Conservation (phyloP, 2,797 vertebrate genomes). For the Cynopterus sphinx region DNA sequence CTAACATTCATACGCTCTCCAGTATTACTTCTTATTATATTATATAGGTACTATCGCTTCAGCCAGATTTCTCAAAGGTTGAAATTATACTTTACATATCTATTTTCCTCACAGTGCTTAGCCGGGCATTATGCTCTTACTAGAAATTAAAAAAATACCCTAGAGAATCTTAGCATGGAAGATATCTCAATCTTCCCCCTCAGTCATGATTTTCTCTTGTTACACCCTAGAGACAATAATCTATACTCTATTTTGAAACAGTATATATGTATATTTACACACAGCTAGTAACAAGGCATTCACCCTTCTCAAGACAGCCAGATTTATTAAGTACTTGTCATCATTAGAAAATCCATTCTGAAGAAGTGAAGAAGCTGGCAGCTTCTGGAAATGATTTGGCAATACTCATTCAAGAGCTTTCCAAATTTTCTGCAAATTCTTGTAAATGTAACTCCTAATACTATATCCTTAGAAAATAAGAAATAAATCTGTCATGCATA, state of each 20-base stretch:
- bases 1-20: not conserved
- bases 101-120: slow-evolving; percentile 25
- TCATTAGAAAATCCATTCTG: not conserved
- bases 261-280: not conserved
- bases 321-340: not conserved
- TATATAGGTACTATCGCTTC: not conserved
- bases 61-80: slow-evolving; percentile 12
- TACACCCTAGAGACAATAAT: not conserved
- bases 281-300: not conserved
- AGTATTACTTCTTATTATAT: not conserved
- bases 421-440: not conserved
- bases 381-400: slow-evolving; percentile 20
- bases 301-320: not conserved
- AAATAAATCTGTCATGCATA: not conserved
- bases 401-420: not conserved
- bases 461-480: not conserved
- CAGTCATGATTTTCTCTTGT: not conserved
- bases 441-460: not conserved
- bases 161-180: slow-evolving; percentile 13
- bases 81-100: not conserved
- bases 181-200: not conserved
- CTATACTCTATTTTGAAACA: not conserved
- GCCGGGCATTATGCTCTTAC: not conserved
- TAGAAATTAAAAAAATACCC: not conserved
- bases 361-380: not conserved